Evolutionary conservation across 1,140 invertebrate genomes (phyloP), one percentile per base, ranked within the genome.

Genomic region (Amyelois transitella): DNA sequence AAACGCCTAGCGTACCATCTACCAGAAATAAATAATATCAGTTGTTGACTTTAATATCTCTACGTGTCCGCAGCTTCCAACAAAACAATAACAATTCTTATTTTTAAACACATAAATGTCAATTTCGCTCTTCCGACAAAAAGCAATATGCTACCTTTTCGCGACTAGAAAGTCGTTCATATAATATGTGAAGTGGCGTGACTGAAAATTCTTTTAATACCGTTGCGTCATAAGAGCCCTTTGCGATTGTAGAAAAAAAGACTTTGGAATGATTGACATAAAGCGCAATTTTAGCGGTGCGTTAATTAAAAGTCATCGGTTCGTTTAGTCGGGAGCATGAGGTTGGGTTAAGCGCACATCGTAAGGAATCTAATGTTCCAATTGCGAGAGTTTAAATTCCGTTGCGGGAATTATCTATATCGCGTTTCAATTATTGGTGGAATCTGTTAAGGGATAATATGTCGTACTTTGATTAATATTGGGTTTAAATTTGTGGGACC

Each of bases 21-120:
- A 78, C 51, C 63, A 75, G 77, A 75, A 75, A 84, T 79, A 81
- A 81, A 81, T 84, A 79, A 79, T 84, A 77, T 76, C 69, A 69
- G 62, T 74, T 75, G 77, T 75, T 77, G 66, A 75, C 72, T 72
- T 72, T 65, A 57, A 72, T 64, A 59, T 51, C 60, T 58, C 57
- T 43, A 58, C 62, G 65, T 58, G 60, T 53, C 38, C 38, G 14
- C 50, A 55, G 20, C 14, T 51, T 48, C 25, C 7, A 47, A 2
- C 18, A 38, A 24, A 60, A 18, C 58, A 43, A 70, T 62, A 62
- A 32, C 18, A 51, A 57, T 58, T 65, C 52, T 53, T 75, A 69
- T 52, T 21, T 5, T n/a, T 7, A 1, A 22, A 19, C 6, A 5
- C 18, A 54, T 64, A 73, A 66, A 69, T 64, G 20, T 18, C 17